Evolutionary conservation across 2,888 invertebrate genomes (phyloP).

Genomic region (Drosophila pseudotalamancana): DNA sequence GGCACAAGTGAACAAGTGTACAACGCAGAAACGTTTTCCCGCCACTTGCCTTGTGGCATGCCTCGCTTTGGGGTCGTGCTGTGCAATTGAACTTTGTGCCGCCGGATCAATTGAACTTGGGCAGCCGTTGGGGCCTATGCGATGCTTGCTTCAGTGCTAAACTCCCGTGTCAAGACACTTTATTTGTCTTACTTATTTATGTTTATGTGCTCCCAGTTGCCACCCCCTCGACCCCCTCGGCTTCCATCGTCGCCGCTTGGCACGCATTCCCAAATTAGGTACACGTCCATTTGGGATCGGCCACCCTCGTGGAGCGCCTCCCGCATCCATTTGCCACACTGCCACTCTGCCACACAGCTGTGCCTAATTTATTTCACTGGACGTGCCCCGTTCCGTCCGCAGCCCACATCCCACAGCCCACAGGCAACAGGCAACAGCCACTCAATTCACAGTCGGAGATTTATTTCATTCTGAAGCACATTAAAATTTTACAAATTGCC

Average conservation of each 20-base stretch:
- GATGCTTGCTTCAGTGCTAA: slow-evolving; percentile 46
- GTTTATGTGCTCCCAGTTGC: slow-evolving; percentile 49
- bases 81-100: slow-evolving; percentile 59
- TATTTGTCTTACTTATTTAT: slow-evolving; percentile 78
- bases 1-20: slow-evolving; percentile 63
- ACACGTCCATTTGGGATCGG: slow-evolving; percentile 56
- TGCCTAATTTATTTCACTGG: slow-evolving; percentile 75
- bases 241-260: background rate
- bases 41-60: background rate
- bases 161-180: slow-evolving; percentile 72
- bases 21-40: slow-evolving; percentile 2
- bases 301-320: slow-evolving; percentile 1
- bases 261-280: slow-evolving; percentile 68
- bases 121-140: slow-evolving; percentile 15
- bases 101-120: slow-evolving; percentile 9
- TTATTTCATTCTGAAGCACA: slow-evolving; percentile 74
- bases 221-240: background rate
- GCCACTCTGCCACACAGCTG: no score
- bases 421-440: slow-evolving; percentile 14
- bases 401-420: no score
- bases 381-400: slow-evolving; percentile 57
- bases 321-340: slow-evolving; percentile 29
- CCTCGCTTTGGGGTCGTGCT: slow-evolving; percentile 29
- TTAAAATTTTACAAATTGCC: slow-evolving; percentile 80
- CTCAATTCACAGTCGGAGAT: slow-evolving; percentile 71